These are phyloP conservation scores for Galbula dea DNA, from an alignment of 2,113 vertebrate genomes.

Conservation along the genomic window DNA sequence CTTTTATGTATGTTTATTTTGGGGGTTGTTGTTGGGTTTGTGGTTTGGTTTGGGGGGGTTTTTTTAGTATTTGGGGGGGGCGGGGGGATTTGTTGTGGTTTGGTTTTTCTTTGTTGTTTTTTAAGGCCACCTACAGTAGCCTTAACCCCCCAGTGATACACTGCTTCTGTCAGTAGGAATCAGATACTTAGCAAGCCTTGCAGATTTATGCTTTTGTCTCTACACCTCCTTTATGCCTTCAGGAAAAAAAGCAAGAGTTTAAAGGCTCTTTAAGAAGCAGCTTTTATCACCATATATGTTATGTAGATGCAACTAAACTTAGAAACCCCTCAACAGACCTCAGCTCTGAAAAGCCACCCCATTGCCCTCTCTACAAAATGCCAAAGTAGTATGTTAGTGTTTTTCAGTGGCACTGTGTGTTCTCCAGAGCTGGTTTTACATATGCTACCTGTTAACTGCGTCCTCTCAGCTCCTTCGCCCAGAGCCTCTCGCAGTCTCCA, in stretches of 20 bases:
- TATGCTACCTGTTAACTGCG: fast-evolving
- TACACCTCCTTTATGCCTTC: neutral
- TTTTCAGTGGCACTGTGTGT: fast-evolving
- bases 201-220: neutral
- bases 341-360: neutral
- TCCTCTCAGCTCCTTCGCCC: neutral
- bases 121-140: neutral
- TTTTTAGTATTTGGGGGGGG: no score
- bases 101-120: neutral
- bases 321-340: neutral
- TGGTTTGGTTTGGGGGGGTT: no score
- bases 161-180: neutral
- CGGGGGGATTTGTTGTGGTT: no score
- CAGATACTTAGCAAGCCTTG: neutral
- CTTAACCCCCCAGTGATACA: fast-evolving
- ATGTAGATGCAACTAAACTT: neutral
- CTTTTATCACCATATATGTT: neutral
- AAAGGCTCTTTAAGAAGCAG: neutral
- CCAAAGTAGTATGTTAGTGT: neutral
- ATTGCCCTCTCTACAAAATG: neutral
- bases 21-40: no score
- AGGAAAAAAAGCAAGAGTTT: neutral
- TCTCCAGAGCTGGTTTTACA: neutral
- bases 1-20: fast-evolving
- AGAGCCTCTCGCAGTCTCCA: neutral